A percentile compares a stretch with the other conserved stretches of the same genome.
Conservation (phyloP, 1,140 invertebrate species). For the Orchesella cincta region DNA sequence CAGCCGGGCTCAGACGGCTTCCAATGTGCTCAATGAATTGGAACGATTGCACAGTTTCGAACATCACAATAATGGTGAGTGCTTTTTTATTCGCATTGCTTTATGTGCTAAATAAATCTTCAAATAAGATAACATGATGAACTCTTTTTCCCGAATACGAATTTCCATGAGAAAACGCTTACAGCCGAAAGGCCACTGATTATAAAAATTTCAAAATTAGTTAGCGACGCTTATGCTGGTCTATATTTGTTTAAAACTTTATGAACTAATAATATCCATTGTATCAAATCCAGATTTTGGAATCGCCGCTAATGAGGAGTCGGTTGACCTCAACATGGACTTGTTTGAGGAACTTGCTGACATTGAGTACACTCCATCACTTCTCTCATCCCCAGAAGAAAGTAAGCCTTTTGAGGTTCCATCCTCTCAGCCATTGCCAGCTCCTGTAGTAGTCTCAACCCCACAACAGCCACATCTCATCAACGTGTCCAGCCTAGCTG, state of each 20-base stretch:
- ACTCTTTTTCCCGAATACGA: conserved; percentile 14
- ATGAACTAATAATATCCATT: conserved; percentile 14
- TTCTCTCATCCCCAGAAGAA: background rate
- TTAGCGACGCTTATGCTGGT: conserved; percentile 7
- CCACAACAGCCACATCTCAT: background rate
- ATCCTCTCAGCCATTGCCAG: background rate
- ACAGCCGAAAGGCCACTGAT: conserved; percentile 32
- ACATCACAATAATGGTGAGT: conserved; percentile 34
- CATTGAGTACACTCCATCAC: conserved; percentile 36
- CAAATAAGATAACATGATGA: conserved; percentile 10
- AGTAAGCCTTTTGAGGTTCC: background rate
- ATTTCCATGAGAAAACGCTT: background rate
- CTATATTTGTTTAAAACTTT: background rate
- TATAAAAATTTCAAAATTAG: background rate
- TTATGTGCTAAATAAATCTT: background rate
- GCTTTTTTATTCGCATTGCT: background rate
- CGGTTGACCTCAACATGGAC: conserved; percentile 36
- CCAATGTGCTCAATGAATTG: conserved; percentile 35
- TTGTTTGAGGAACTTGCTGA: conserved; percentile 45
- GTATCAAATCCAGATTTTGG: conserved; percentile 21
- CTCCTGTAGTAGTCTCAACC: background rate
- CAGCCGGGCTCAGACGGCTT: conserved; percentile 39
- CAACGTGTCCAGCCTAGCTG: background rate
- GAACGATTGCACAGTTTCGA: conserved; percentile 31
- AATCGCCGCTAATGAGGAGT: conserved; percentile 34